Evolutionary conservation across 1,140 invertebrate genomes (phyloP).

Genomic region (Bombus vancouverensis): DNA sequence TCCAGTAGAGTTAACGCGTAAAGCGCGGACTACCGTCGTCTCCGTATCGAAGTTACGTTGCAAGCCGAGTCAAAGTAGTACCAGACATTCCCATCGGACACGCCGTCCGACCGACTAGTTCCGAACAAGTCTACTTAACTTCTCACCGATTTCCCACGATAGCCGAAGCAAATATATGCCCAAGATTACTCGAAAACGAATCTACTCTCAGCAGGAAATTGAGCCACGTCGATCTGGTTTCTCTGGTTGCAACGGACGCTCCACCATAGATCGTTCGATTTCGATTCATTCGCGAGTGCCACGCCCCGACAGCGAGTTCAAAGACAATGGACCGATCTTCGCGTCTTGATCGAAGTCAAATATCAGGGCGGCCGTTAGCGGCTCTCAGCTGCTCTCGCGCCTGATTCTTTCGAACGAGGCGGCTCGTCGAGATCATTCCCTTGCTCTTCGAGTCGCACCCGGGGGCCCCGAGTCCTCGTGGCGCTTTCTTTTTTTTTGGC

Average conservation of each 20-base stretch:
- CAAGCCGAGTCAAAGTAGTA: neutral
- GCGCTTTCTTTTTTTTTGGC: slow-evolving; percentile 3
- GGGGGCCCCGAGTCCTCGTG: neutral
- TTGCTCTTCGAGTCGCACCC: slow-evolving; percentile 26
- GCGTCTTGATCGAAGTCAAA: slow-evolving; percentile 65
- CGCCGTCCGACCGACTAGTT: neutral
- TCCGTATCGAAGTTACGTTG: no score
- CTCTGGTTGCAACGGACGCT: neutral
- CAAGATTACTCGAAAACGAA: neutral
- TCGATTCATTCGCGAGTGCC: slow-evolving; percentile 20
- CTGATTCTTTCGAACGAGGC: slow-evolving; percentile 13
- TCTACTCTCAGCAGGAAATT: neutral
- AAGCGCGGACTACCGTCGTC: no score
- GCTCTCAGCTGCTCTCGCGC: slow-evolving; percentile 25
- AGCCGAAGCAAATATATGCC: neutral
- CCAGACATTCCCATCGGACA: neutral
- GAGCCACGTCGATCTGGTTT: no score
- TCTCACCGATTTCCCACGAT: slow-evolving; percentile 6
- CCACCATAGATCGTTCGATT: neutral
- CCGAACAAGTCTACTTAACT: neutral
- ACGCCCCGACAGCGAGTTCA: slow-evolving; percentile 32
- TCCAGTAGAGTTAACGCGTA: neutral
- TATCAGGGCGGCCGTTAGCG: slow-evolving; percentile 44
- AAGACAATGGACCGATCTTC: slow-evolving; percentile 51
- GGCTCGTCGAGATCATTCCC: slow-evolving; percentile 35